phyloP scores from a whole-genome alignment of 2,888 invertebrate species.

The Osedax frankpressi region DNA sequence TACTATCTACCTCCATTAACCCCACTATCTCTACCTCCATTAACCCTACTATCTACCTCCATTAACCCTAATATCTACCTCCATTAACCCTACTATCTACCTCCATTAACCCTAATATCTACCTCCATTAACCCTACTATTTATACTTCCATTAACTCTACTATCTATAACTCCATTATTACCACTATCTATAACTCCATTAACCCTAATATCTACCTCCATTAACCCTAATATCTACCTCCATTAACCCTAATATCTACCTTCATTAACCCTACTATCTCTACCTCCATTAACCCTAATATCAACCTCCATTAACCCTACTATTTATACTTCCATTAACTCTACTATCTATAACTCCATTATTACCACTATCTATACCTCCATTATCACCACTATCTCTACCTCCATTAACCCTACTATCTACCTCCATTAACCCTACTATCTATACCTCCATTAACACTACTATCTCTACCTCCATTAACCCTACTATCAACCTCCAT shows the following conservation, averaged over 20 bases:
- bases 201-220: neutral
- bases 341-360: neutral
- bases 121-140: conserved; percentile 10
- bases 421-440: too few relatives aligned
- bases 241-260: too few relatives aligned
- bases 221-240: neutral
- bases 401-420: too few relatives aligned
- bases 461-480: conserved; percentile 24
- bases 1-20: conserved; percentile 22
- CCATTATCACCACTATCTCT: neutral
- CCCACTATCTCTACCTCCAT: conserved; percentile 14
- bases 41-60: conserved; percentile 21
- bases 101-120: conserved; percentile 10
- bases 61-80: conserved; percentile 16
- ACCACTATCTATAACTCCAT: neutral
- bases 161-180: neutral
- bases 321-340: neutral
- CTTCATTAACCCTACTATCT: neutral
- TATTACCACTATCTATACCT: neutral
- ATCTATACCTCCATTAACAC: conserved; percentile 24
- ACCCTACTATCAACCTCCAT: too few relatives aligned
- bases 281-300: neutral
- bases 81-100: neutral
- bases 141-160: conserved; percentile 3
- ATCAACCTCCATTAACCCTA: neutral